A percentile compares a stretch with the other conserved stretches of the same genome.
Conservation (phyloP, 2,113 vertebrate species). For the Mystacornis crossleyi region DNA sequence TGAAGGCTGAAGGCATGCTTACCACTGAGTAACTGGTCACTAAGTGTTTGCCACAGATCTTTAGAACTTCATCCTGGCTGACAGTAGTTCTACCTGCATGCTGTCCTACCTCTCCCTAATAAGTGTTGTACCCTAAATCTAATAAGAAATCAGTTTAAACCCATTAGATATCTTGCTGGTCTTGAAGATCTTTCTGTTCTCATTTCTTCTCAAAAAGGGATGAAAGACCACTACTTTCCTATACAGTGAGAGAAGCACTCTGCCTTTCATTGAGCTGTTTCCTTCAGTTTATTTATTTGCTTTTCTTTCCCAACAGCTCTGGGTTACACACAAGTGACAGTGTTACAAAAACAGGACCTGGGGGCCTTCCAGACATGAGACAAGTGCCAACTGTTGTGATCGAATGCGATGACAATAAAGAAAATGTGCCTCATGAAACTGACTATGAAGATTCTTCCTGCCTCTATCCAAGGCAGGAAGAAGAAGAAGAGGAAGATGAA, state of each 20-base stretch:
- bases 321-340: slow-evolving; percentile 83
- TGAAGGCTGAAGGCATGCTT: background rate
- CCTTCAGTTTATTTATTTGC: background rate
- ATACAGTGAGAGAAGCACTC: background rate
- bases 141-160: background rate
- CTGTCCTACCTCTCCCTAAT: background rate
- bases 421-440: slow-evolving; percentile 93
- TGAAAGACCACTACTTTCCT: background rate
- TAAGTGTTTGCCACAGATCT: background rate
- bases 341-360: slow-evolving; percentile 79
- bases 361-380: slow-evolving; percentile 86
- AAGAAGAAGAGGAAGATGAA: slow-evolving; percentile 89
- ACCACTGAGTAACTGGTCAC: background rate
- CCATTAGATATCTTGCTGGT: background rate
- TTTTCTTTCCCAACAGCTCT: slow-evolving; percentile 79
- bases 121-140: background rate
- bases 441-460: slow-evolving; percentile 94
- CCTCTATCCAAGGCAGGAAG: slow-evolving; percentile 90
- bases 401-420: slow-evolving; percentile 97
- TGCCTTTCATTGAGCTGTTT: background rate
- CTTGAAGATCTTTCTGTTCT: background rate
- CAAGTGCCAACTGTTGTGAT: slow-evolving; percentile 94
- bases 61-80: background rate
- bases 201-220: background rate
- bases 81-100: background rate